Percentiles rank a stretch among this genome's conserved stretches.
Evolutionary conservation across 2,888 invertebrate genomes (phyloP).

Genomic region (Autographa pulchrina): DNA sequence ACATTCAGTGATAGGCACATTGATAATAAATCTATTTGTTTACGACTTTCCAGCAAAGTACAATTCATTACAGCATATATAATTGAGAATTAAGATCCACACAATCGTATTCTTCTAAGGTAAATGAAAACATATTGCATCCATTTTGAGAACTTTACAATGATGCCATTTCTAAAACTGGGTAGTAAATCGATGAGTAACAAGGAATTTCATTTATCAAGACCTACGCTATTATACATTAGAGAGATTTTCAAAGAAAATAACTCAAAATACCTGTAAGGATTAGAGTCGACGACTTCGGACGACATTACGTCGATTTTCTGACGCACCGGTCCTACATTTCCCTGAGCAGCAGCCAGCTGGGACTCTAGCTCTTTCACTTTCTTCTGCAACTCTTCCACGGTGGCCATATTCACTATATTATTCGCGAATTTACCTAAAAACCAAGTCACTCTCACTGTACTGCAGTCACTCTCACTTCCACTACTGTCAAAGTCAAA

Average conservation of each 20-base stretch:
- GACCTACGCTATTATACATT: not conserved
- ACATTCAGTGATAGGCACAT: not conserved
- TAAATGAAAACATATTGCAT: constrained; percentile 36
- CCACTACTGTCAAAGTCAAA: constrained; percentile 58
- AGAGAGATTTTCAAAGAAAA: constrained; percentile 18
- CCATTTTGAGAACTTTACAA: constrained; percentile 16
- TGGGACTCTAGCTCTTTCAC: constrained; percentile 91
- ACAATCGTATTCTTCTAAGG: not conserved
- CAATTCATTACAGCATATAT: not conserved
- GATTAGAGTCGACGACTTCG: constrained; percentile 99
- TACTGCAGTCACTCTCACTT: constrained; percentile 12
- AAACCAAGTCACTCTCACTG: constrained; percentile 35
- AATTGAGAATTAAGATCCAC: not conserved
- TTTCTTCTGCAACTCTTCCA: constrained; percentile 90
- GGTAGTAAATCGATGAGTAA: not conserved
- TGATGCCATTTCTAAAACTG: not conserved
- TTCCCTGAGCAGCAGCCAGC: constrained; percentile 85
- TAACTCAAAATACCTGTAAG: constrained; percentile 93
- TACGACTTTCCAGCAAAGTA: not conserved
- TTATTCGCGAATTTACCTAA: constrained; percentile 56
- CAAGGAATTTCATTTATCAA: not conserved
- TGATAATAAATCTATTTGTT: not conserved
- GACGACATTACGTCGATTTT: constrained; percentile 97
- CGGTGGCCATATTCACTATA: constrained; percentile 87
- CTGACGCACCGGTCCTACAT: constrained; percentile 87